Evolutionary conservation across 1,140 invertebrate species (phyloP).

Genomic region (Melanaphis sacchari): DNA sequence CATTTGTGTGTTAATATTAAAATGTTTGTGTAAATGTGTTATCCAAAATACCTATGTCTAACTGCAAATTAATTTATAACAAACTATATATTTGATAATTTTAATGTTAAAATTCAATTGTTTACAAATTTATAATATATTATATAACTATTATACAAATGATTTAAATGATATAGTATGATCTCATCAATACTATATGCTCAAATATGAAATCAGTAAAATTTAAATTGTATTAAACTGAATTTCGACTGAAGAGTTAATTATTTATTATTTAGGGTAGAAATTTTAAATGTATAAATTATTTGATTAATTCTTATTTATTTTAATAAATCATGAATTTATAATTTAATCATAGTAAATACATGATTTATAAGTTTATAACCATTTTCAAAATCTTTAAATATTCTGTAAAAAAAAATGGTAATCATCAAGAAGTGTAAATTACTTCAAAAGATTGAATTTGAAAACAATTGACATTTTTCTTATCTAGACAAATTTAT

Average conservation of each 20-base stretch:
- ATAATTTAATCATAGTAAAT: neutral
- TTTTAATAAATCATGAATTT: neutral
- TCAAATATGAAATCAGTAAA: neutral
- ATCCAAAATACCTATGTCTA: neutral
- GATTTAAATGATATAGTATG: neutral
- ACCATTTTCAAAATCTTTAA: neutral
- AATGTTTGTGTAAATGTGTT: constrained; percentile 20
- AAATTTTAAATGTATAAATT: neutral
- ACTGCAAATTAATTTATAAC: neutral
- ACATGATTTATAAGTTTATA: neutral
- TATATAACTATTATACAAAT: too few species aligned
- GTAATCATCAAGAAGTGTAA: neutral
- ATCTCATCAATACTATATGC: neutral
- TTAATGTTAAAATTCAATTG: neutral
- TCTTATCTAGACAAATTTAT: neutral
- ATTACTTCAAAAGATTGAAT: neutral
- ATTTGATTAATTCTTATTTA: neutral
- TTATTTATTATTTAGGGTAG: neutral
- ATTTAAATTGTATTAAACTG: neutral
- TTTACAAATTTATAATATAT: neutral
- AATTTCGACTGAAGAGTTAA: neutral
- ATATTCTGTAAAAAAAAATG: neutral
- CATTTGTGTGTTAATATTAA: constrained; percentile 27
- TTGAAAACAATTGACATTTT: neutral
- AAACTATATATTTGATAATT: neutral